Percentiles rank a stretch among this genome's conserved stretches.
Evolutionary conservation across 2,797 vertebrate species (phyloP).

Genomic region (Cossypha niveicapilla): DNA sequence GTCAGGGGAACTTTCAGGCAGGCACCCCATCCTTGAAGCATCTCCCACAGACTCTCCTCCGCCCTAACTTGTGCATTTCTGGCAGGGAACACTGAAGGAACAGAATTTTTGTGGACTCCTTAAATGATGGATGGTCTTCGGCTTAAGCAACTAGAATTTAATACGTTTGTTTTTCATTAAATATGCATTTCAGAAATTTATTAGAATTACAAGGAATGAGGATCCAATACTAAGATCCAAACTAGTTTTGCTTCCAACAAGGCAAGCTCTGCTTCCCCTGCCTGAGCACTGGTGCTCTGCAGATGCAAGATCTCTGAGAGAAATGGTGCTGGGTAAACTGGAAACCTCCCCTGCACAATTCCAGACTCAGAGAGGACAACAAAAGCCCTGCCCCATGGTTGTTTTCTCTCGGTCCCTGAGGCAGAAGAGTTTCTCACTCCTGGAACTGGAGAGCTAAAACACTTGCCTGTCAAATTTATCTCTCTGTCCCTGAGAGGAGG

Average conservation of each 20-base stretch:
- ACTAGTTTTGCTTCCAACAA: neutral
- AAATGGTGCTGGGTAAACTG: neutral
- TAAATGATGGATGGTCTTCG: neutral
- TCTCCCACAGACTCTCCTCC: neutral
- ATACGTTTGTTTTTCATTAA: neutral
- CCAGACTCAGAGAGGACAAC: neutral
- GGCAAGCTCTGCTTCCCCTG: neutral
- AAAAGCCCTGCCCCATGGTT: neutral
- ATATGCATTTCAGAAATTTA: neutral
- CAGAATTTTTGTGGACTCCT: neutral
- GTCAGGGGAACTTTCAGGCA: neutral
- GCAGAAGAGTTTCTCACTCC: neutral
- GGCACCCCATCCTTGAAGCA: neutral
- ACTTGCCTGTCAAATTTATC: slow-evolving; percentile 53
- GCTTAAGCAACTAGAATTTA: neutral
- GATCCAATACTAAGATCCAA: neutral
- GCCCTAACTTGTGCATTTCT: neutral
- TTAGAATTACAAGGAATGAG: neutral
- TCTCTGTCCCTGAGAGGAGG: slow-evolving; percentile 26
- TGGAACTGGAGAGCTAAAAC: neutral
- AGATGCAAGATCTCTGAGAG: neutral
- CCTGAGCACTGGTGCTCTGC: neutral
- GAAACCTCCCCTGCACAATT: neutral
- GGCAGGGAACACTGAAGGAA: neutral
- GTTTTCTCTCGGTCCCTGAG: neutral